Evolutionary conservation across 2,113 vertebrate species (phyloP).

Genomic region (Alexandromys fortis): DNA sequence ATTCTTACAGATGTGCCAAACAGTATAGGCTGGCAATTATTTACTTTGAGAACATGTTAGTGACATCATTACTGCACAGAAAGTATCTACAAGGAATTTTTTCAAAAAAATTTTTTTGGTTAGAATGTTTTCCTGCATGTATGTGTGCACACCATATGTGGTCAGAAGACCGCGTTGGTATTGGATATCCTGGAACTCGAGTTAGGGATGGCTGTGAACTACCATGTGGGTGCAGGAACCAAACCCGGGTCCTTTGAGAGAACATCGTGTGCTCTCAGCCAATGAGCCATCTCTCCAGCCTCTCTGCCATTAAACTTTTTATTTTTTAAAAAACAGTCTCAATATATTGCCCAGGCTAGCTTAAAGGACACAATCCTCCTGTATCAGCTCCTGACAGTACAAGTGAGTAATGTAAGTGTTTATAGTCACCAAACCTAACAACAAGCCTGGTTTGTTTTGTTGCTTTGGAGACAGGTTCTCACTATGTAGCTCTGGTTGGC

Average conservation of each 20-base stretch:
- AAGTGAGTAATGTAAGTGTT: background rate
- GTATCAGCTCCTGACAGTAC: background rate
- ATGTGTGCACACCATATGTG: background rate
- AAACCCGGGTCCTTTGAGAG: background rate
- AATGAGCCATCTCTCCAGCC: background rate
- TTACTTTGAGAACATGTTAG: slow-evolving; percentile 29
- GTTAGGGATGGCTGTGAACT: background rate
- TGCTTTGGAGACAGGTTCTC: background rate
- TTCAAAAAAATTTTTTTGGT: background rate
- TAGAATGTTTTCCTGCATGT: background rate
- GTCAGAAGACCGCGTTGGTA: background rate
- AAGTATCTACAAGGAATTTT: background rate
- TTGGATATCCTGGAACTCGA: background rate
- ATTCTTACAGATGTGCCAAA: background rate
- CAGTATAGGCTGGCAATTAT: background rate
- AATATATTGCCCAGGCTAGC: background rate
- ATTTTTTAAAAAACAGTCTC: background rate
- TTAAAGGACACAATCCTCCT: background rate
- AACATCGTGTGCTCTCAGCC: background rate
- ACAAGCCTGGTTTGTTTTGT: background rate
- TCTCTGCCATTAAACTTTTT: background rate
- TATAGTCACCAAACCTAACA: background rate
- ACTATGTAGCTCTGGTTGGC: background rate
- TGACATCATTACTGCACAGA: background rate
- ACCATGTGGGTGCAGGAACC: background rate